Conservation (phyloP, 2,888 invertebrate genomes). For the Sylvicola cinctus region DNA sequence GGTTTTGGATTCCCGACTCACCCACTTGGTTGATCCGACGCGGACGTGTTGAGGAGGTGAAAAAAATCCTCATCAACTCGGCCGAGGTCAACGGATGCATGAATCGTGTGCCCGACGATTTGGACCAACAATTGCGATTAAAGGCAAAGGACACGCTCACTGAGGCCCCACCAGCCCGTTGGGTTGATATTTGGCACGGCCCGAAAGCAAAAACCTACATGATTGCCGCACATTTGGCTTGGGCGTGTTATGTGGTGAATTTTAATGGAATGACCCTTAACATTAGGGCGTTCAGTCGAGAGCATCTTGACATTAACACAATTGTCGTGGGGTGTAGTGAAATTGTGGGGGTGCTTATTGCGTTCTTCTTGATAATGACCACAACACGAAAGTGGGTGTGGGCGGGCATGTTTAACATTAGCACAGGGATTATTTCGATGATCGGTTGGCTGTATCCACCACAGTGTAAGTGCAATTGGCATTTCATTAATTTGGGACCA, state of each 20-base stretch:
- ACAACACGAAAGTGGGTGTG: conserved; percentile 23
- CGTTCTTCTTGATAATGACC: conserved; percentile 20
- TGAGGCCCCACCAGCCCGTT: conserved; percentile 2
- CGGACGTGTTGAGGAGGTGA: conserved; percentile 17
- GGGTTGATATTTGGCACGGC: conserved; percentile 8
- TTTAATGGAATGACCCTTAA: conserved; percentile 28
- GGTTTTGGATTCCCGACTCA: conserved; percentile 27
- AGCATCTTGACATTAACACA: conserved; percentile 22
- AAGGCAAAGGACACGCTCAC: conserved; percentile 15
- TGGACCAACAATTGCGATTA: conserved; percentile 15
- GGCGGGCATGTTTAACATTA: conserved; percentile 21
- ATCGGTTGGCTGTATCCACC: conserved; percentile 22
- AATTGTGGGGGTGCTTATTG: conserved; percentile 24
- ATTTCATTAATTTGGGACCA: too few relatives aligned
- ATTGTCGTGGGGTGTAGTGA: conserved; percentile 25
- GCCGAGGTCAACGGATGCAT: conserved; percentile 21
- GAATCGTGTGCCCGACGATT: conserved; percentile 18
- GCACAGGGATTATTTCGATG: conserved; percentile 22
- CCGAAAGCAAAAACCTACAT: conserved; percentile 18
- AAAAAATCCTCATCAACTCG: conserved; percentile 19
- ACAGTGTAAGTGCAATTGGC: conserved; percentile 18
- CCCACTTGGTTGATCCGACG: conserved; percentile 25
- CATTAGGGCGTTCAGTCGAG: conserved; percentile 24
- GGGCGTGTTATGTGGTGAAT: conserved; percentile 21
- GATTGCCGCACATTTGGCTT: conserved; percentile 20